These are phyloP conservation scores for Magallana gigas DNA, from an alignment of 1,140 invertebrate genomes.

Conservation along the genomic window DNA sequence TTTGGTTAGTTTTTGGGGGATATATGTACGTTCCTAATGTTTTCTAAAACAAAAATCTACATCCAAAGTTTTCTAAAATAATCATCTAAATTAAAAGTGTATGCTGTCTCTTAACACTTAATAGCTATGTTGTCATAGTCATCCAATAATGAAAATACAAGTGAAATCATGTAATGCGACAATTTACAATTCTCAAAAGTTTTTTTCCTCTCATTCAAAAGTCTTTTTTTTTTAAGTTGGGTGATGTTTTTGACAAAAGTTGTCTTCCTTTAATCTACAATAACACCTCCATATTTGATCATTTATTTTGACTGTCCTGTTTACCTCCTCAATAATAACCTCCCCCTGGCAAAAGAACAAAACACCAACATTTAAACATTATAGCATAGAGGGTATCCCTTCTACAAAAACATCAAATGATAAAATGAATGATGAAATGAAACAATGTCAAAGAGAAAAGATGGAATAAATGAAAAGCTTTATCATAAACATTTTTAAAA, in stretches of 20 bases:
- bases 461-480: neutral
- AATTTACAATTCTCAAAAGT: too few species aligned
- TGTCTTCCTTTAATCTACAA: neutral
- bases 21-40: too few species aligned
- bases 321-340: constrained; percentile 35
- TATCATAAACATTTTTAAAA: too few species aligned
- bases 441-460: neutral
- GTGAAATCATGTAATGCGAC: too few species aligned
- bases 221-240: constrained; percentile 5
- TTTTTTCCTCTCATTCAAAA: neutral
- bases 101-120: too few species aligned
- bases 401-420: neutral
- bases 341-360: constrained; percentile 32
- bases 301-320: constrained; percentile 9
- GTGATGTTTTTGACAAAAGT: neutral
- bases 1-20: too few species aligned
- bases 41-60: too few species aligned
- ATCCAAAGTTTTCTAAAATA: too few species aligned
- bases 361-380: constrained; percentile 34
- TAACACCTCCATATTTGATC: constrained; percentile 33
- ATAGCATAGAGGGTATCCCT: neutral
- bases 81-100: too few species aligned
- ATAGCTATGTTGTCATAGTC: too few species aligned
- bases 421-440: neutral
- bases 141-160: too few species aligned